Evolutionary conservation across 2,797 vertebrate species (phyloP).

Genomic region (Peromyscus attwateri): DNA sequence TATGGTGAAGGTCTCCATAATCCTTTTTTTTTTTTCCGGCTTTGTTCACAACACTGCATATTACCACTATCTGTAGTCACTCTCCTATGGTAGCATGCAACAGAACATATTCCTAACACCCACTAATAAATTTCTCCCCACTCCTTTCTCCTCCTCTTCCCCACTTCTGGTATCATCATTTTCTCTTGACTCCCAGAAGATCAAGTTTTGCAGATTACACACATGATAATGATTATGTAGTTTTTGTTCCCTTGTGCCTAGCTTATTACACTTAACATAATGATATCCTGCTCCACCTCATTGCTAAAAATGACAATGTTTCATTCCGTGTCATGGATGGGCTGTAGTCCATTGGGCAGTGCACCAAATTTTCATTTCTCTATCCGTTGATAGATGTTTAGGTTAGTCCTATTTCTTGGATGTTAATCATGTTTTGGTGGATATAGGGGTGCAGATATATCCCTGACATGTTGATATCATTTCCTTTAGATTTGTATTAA

Average conservation of each 20-base stretch:
- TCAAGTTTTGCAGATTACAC: background rate
- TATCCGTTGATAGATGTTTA: background rate
- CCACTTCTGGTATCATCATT: background rate
- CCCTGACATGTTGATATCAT: background rate
- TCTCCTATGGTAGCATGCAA: background rate
- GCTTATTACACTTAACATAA: background rate
- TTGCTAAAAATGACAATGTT: background rate
- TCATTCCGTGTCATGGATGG: background rate
- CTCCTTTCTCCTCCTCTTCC: background rate
- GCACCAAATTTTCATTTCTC: background rate
- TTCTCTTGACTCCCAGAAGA: background rate
- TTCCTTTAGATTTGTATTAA: background rate
- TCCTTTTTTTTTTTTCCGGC: too few species aligned
- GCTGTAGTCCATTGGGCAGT: background rate
- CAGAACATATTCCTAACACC: background rate
- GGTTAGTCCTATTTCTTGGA: background rate
- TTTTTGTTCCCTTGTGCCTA: background rate
- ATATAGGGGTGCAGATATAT: too few species aligned
- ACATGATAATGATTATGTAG: background rate
- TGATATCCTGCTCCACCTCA: background rate
- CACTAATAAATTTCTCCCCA: background rate
- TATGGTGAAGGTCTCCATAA: background rate
- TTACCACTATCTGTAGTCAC: background rate
- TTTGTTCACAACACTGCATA: background rate
- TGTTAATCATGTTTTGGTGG: background rate